Evolutionary conservation across 2,113 vertebrate species (phyloP), one percentile per base, ranked within the genome.

Genomic region (Oplegnathus fasciatus): DNA sequence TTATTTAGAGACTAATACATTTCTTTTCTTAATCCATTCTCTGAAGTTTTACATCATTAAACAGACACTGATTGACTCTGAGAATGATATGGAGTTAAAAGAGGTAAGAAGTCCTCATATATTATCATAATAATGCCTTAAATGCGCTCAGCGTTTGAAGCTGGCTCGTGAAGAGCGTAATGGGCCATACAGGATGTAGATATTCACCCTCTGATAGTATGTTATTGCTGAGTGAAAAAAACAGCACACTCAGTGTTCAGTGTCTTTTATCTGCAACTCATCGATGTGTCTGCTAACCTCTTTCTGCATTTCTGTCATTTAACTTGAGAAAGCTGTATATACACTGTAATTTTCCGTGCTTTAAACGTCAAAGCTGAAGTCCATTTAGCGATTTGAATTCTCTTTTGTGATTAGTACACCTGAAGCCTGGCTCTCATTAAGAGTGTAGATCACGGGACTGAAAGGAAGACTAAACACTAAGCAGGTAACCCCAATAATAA

Each of bases 401-500:
- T 97, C 96, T 97, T 97, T 97, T 98, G 97, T 97, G 97, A 98
- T 97, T 97, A 97, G 97, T 97, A 97, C 97, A 97, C 96, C 97
- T 95, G 97, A 96, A 98, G 97, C 96, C 97, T 96, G 97, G 97
- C 97, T 96, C 97, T 97, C 97, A 95, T 98, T 97, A 98, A 97
- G 97, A 96, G 96, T 97, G 96, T 97, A 97, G 97, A 96, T 97
- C 96, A 96, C 95, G 96, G 97, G 97, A 99, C 96, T 97, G 96
- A 98, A 97, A 97, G 97, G 97, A 99, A 98, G 97, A 98, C 97
- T 98, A 98, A 97, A 98, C 97, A 94, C 96, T 99, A 99, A 99
- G 96, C 98, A 99, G 98, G 98, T 99, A 99, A 99, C 97, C 96
- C 92, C 96, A 97, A 98, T 94, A 97, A 96, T 96, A 97, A 96